Percentiles rank a stretch among this genome's conserved stretches.
phyloP scores from a whole-genome alignment of 1,140 invertebrate genomes.

The Plectrocnemia conspersa region DNA sequence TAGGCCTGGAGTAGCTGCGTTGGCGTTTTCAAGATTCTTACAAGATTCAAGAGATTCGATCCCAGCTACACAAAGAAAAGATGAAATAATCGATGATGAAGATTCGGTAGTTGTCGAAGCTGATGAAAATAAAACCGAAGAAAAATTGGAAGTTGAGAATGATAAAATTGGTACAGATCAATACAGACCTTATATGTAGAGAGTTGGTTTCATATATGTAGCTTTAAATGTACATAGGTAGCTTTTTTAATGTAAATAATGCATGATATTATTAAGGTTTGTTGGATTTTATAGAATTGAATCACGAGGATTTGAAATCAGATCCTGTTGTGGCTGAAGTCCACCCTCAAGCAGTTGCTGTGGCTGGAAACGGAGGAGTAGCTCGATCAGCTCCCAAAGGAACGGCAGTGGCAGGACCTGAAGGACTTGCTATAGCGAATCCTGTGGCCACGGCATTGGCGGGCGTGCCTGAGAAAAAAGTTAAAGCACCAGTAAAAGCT shows the following conservation, averaged over 20 bases:
- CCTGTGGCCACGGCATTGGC: slow-evolving; percentile 50
- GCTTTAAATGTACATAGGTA: no score
- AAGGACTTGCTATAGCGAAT: slow-evolving; percentile 46
- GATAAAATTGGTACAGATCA: slow-evolving; percentile 33
- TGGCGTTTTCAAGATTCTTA: slow-evolving; percentile 11
- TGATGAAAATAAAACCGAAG: slow-evolving; percentile 20
- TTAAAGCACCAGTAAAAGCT: no score
- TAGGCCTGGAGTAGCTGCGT: background rate
- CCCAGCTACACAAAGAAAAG: no score
- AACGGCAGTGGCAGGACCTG: slow-evolving; percentile 46
- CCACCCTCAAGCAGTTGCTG: slow-evolving; percentile 45
- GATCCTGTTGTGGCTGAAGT: slow-evolving; percentile 41
- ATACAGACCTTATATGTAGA: no score
- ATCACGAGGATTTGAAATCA: slow-evolving; percentile 6
- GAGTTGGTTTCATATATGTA: no score
- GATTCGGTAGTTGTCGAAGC: slow-evolving; percentile 37
- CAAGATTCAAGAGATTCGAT: background rate
- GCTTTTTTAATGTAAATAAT: background rate
- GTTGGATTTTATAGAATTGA: slow-evolving; percentile 1
- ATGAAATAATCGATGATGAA: slow-evolving; percentile 27
- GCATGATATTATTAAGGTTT: background rate
- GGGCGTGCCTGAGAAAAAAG: slow-evolving; percentile 35
- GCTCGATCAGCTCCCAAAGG: slow-evolving; percentile 46
- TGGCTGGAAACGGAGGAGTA: slow-evolving; percentile 48
- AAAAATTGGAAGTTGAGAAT: slow-evolving; percentile 20